Conservation (phyloP, 2,113 vertebrate genomes). For the Epinephelus cyanopodus region DNA sequence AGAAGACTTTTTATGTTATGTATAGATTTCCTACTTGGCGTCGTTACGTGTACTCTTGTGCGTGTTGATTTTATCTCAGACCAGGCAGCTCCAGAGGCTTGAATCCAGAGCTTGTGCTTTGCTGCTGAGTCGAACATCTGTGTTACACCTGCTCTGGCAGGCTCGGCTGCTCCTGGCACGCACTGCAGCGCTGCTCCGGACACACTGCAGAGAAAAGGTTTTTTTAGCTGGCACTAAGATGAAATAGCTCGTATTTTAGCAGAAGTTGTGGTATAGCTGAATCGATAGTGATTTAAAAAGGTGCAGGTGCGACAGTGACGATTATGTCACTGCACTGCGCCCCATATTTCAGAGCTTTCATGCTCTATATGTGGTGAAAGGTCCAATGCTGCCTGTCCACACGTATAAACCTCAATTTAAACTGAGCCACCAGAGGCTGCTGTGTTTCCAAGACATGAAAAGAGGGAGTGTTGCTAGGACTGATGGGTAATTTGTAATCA, state of each 20-base stretch:
- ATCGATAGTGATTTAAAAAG: not conserved
- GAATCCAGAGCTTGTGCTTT: constrained; percentile 35
- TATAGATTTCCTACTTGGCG: constrained; percentile 14
- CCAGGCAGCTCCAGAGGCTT: constrained; percentile 31
- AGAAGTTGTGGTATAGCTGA: not conserved
- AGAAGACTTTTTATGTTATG: not conserved
- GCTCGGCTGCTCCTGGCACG: constrained; percentile 30
- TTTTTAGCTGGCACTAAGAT: not conserved
- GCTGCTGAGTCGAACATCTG: constrained; percentile 65
- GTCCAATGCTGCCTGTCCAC: constrained; percentile 32
- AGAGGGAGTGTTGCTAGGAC: constrained; percentile 1
- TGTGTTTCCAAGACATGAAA: not conserved
- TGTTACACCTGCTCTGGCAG: constrained; percentile 68
- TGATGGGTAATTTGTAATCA: constrained; percentile 14
- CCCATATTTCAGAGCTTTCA: constrained; percentile 13
- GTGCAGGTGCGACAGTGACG: constrained; percentile 42
- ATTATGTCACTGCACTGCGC: not conserved
- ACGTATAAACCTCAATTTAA: constrained; percentile 20
- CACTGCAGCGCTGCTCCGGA: not conserved
- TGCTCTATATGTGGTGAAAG: constrained; percentile 15
- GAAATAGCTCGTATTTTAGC: not conserved
- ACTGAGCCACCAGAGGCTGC: constrained; percentile 10
- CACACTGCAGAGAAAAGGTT: constrained; percentile 31
- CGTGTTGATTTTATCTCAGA: constrained; percentile 26
- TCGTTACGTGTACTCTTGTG: not conserved